phyloP scores from a whole-genome alignment of 2,113 vertebrate species.

The Toxostoma redivivum region DNA sequence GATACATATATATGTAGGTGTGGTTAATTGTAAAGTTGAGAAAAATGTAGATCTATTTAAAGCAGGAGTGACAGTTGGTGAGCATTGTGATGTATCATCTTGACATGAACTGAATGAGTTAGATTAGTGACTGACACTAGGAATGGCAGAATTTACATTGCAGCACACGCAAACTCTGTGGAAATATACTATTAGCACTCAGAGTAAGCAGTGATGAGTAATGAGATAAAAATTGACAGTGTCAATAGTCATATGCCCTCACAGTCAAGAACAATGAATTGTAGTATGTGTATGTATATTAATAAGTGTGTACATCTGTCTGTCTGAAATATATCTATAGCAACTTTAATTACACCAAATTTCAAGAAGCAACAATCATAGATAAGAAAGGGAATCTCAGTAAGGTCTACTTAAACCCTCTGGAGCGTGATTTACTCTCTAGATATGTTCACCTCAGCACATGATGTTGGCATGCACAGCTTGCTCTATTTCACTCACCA shows the following conservation, averaged over 20 bases:
- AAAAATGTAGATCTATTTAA: constrained; percentile 82
- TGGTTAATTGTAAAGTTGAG: constrained; percentile 62
- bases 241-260: constrained; percentile 86
- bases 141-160: constrained; percentile 81
- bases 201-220: constrained; percentile 82
- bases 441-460: not conserved
- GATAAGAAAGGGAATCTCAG: constrained; percentile 6
- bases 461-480: not conserved
- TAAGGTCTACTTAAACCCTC: not conserved
- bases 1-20: not conserved
- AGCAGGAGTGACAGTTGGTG: constrained; percentile 81
- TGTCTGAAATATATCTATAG: constrained; percentile 39
- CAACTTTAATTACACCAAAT: constrained; percentile 26
- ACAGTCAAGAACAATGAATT: constrained; percentile 83
- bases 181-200: constrained; percentile 70
- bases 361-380: constrained; percentile 8
- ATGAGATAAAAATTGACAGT: constrained; percentile 84
- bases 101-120: constrained; percentile 85
- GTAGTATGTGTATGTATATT: not conserved
- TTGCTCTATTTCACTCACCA: not conserved
- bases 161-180: constrained; percentile 76
- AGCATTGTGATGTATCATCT: constrained; percentile 77
- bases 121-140: constrained; percentile 82
- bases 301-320: not conserved
- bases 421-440: not conserved